Conservation (phyloP, 2,113 vertebrate genomes). For the Hemibagrus wyckioides region DNA sequence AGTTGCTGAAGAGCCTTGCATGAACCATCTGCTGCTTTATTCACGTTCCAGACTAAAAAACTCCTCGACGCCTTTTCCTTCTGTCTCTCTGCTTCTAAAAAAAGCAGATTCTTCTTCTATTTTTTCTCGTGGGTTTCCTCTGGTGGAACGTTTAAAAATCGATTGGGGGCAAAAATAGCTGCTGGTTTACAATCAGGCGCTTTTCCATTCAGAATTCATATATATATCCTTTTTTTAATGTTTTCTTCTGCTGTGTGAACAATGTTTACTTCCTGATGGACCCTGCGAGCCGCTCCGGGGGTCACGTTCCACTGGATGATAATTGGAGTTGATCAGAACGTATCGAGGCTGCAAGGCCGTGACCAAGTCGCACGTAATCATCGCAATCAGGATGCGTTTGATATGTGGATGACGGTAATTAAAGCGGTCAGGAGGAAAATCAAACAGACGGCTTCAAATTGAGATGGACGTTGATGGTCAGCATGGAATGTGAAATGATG, state of each 20-base stretch:
- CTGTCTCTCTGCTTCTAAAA: slow-evolving; percentile 34
- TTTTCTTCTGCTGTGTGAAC: slow-evolving; percentile 1
- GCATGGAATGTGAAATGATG: not conserved
- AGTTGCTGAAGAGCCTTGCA: slow-evolving; percentile 40
- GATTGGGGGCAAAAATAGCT: slow-evolving; percentile 22
- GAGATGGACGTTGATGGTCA: slow-evolving; percentile 31
- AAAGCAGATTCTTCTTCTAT: slow-evolving; percentile 11
- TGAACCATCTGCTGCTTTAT: slow-evolving; percentile 52
- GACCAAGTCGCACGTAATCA: slow-evolving; percentile 39
- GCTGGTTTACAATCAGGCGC: not conserved
- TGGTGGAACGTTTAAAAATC: slow-evolving; percentile 18
- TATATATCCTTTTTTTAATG: not conserved
- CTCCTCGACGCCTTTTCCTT: slow-evolving; percentile 28
- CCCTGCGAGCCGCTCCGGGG: not conserved
- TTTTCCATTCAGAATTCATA: not conserved
- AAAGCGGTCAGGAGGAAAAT: slow-evolving; percentile 40
- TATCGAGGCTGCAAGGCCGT: slow-evolving; percentile 9
- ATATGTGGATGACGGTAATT: slow-evolving; percentile 44
- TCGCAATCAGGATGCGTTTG: slow-evolving; percentile 30
- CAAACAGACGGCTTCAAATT: slow-evolving; percentile 34
- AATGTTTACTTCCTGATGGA: slow-evolving; percentile 7
- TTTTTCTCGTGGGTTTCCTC: slow-evolving; percentile 23
- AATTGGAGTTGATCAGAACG: slow-evolving; percentile 26
- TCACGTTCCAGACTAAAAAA: slow-evolving; percentile 44
- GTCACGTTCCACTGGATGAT: slow-evolving; percentile 10